Conservation (phyloP, 1,140 invertebrate species). For the Epicauta chinensis region DNA sequence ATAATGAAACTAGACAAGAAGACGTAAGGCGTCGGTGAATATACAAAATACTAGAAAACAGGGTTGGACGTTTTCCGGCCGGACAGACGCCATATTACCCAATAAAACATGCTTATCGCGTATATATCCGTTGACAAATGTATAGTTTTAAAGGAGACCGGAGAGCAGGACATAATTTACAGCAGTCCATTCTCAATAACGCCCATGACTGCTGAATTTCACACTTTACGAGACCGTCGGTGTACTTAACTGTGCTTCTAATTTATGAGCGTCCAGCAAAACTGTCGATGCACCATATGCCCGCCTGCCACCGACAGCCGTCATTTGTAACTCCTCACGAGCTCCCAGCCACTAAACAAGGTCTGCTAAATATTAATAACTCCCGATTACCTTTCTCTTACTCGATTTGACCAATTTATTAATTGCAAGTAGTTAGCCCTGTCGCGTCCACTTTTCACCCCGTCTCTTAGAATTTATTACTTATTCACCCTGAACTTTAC, state of each 20-base stretch:
- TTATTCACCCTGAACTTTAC: not conserved
- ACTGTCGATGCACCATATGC: constrained; percentile 42
- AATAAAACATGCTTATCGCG: constrained; percentile 33
- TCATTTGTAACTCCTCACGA: constrained; percentile 42
- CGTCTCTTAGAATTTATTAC: constrained; percentile 4
- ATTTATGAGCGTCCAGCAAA: constrained; percentile 44
- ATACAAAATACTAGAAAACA: constrained; percentile 4
- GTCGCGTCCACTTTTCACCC: constrained; percentile 2
- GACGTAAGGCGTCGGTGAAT: constrained; percentile 7
- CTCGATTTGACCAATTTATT: constrained; percentile 29
- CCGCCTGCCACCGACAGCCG: constrained; percentile 41
- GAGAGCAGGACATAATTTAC: constrained; percentile 30
- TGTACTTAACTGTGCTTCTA: constrained; percentile 43
- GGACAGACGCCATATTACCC: constrained; percentile 25
- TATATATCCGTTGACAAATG: constrained; percentile 36
- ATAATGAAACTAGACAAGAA: constrained; percentile 32
- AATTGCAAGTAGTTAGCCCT: constrained; percentile 24
- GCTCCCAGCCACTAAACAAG: constrained; percentile 27
- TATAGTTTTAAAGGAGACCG: constrained; percentile 33
- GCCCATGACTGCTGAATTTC: constrained; percentile 43
- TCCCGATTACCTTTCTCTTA: constrained; percentile 38
- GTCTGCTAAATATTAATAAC: constrained; percentile 40
- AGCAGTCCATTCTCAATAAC: constrained; percentile 33
- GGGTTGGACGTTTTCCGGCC: constrained; percentile 2
- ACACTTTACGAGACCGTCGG: constrained; percentile 40